Evolutionary conservation across 2,797 vertebrate species (phyloP).

Genomic region (Smutsia temminckii): DNA sequence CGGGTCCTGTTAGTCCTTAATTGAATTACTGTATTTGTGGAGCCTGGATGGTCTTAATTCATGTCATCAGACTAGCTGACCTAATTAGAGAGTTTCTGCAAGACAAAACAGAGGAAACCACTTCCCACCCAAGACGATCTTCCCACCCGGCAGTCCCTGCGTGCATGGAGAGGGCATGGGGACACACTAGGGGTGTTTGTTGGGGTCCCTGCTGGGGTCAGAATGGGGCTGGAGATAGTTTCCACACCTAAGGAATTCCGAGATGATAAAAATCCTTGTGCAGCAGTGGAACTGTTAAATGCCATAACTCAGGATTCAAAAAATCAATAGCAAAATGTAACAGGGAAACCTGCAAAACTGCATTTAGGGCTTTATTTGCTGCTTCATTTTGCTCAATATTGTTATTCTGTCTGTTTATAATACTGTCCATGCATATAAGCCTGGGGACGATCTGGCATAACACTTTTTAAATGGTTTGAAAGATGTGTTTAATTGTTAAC

Average conservation of each 20-base stretch:
- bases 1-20: constrained; percentile 49
- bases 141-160: accelerated
- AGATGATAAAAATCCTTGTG: background rate
- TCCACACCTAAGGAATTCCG: background rate
- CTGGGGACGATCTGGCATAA: background rate
- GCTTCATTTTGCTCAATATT: background rate
- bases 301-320: accelerated
- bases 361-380: background rate
- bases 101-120: background rate
- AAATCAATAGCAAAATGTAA: background rate
- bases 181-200: accelerated
- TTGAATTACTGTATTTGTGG: constrained; percentile 60
- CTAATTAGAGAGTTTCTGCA: constrained; percentile 61
- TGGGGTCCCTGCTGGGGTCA: too few relatives aligned
- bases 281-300: accelerated
- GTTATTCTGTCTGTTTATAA: background rate
- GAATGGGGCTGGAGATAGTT: background rate
- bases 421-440: accelerated
- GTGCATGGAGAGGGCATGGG: accelerated
- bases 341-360: background rate
- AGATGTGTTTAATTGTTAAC: background rate
- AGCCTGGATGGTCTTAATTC: constrained; percentile 60
- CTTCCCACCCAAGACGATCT: background rate
- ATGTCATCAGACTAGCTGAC: constrained; percentile 60
- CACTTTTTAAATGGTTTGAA: background rate